phyloP scores from a whole-genome alignment of 2,888 invertebrate genomes.

The Chloroclystis v-ata region DNA sequence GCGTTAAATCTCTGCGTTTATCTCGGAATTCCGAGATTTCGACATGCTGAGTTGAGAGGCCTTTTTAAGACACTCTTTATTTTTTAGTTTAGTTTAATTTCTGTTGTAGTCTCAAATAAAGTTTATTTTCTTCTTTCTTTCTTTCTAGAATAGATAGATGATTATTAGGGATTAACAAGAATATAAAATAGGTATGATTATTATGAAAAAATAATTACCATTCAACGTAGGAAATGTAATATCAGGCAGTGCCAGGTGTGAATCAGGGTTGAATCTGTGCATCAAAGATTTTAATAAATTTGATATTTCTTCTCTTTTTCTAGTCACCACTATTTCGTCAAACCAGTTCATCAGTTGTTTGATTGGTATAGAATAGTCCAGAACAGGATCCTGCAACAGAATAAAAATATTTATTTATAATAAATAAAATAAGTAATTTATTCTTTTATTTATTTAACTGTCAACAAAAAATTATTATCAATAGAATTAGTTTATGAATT shows the following conservation, averaged over 20 bases:
- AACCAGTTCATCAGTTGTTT: constrained; percentile 92
- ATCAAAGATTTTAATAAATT: constrained; percentile 86
- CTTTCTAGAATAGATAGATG: too few species aligned
- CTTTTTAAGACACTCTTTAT: too few species aligned
- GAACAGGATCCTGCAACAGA: constrained; percentile 85
- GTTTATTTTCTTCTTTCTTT: too few species aligned
- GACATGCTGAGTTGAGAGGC: too few species aligned
- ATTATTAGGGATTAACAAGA: too few species aligned
- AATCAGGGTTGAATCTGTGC: constrained; percentile 83
- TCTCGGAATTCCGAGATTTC: too few species aligned
- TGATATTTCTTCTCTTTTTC: constrained; percentile 92
- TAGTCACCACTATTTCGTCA: constrained; percentile 87
- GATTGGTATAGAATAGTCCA: constrained; percentile 87
- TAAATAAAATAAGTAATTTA: background rate
- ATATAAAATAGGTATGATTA: background rate
- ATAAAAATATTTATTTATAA: constrained; percentile 6
- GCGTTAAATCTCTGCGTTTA: too few species aligned
- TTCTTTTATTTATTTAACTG: too few species aligned
- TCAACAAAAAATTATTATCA: too few species aligned
- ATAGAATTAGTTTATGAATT: too few species aligned
- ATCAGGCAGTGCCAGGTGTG: constrained; percentile 81
- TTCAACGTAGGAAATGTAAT: constrained; percentile 87
- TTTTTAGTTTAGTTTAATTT: too few species aligned
- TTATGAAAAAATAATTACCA: constrained; percentile 59
- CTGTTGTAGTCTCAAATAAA: too few species aligned